Base-by-base conservation (phyloP, 2,797 vertebrate species). In the Catharus ustulatus region DNA sequence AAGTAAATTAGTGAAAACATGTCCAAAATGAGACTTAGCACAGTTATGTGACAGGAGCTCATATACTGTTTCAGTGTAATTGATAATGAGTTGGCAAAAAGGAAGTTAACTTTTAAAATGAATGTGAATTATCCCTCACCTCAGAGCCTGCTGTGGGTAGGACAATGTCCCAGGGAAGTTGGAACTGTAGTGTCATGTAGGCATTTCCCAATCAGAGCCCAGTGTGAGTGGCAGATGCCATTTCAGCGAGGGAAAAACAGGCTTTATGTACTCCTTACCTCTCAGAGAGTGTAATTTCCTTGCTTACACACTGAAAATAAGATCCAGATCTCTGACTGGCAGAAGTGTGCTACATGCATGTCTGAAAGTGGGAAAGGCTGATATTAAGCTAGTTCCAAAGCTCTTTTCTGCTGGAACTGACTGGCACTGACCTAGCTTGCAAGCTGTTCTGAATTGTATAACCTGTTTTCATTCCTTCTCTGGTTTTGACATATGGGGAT, bases 201-300 rank as follows among this genome's bases (percentile, higher is more conserved):
- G 23, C 13, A 18, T 49, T 82, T 87, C 64, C 76, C 0, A 0
- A 11, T 26, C 34, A 80, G 57, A 82, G 13, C n/a, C 29, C n/a
- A 43, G 27, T 6, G 21, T 23, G 71, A 86, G 42, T 22, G 64
- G 63, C 63, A 87, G 93, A 79, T 58, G 75, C 46, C 52, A 52
- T 42, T 88, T 52, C 54, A 87, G 38, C 34, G 34, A 91, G 49
- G 34, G 64, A 57, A 83, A 83, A 73, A 34, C 3, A 80, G 32
- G 58, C 42, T 85, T 85, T 63, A 58, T 15, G n/a, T 76, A 69
- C 43, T 54, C 36, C 40, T 94, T 74, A 71, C 34, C 64, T 73
- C 74, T 85, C 67, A 77, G 73, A 84, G 72, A 84, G 42, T 13
- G 61, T 83, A 77, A 86, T 90, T 90, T 90, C 78, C 84, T 90